Evolutionary conservation across 2,113 vertebrate species (phyloP), one percentile per base, ranked within the genome.

Genomic region (Cheilinus undulatus): DNA sequence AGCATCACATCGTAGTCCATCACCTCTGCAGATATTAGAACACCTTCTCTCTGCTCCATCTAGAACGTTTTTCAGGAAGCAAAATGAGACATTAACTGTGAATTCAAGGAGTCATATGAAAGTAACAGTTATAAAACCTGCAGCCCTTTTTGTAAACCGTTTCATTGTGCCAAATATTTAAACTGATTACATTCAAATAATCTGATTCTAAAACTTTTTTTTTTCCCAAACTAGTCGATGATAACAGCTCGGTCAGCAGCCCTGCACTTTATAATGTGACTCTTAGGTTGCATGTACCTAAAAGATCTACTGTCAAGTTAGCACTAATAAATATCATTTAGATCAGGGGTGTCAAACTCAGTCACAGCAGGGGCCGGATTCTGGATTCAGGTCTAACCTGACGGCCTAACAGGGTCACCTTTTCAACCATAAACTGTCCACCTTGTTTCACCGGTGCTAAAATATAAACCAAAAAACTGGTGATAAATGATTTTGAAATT

Each of bases 71-170:
- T 84, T 52, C 57, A 66, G 74, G 66, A 84, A 75, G 61, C 10
- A 20, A 89, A 73, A 74, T 70, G 76, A 56, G 76, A 81, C 67
- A 40, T 69, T 32, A 60, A 49, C 63, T 58, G 61, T 17, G 32
- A 74, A 53, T 53, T 52, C 36, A 53, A 59, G 23, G 12, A 54
- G 30, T 40, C 12, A 5, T 27, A 17, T 40, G 7, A 62, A 57
- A 66, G 4, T 5, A 50, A 48, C 12, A n/a, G 3, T 34, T 72
- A 32, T 17, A 26, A 42, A 30, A 46, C 22, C 61, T 43, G 27
- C 63, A 77, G 70, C 53, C 34, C 54, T 81, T 78, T 61, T 45
- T 15, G 9, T 53, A 19, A 34, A 7, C 45, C 23, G 38, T 43
- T 64, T 69, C 57, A 45, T 9, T 56, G 13, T 67, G 73, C 43